Base-by-base conservation (phyloP, 2,113 vertebrate species). In the Chrysemys picta region DNA sequence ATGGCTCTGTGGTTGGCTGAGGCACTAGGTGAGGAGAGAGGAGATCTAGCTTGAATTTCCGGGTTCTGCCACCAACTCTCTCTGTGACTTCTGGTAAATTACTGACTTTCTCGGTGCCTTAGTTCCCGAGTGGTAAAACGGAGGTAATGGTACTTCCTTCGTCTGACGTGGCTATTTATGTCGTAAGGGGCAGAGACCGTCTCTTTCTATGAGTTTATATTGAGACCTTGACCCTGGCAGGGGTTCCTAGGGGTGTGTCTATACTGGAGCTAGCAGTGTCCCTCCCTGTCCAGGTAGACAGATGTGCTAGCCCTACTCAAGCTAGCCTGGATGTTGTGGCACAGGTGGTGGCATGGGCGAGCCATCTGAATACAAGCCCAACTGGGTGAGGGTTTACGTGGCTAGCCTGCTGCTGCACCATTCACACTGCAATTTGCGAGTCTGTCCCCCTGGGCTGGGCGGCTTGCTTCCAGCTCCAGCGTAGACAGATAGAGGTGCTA, bases 41-140 rank as follows among this genome's bases (percentile, higher is more conserved):
- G 47, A 57, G 11, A 0, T 38, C 38, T 85, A 19, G 0, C 0
- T 38, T 80, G 69, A 53, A 2, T 8, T 65, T 80, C 12, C 35
- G 65, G 8, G 0, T 52, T 78, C 27, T 54, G 59, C 1, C 12
- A 52, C 12, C 8, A 6, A 72, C n/a, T 83, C 5, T 5, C 5
- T 53, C 6, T 12, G 21, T 65, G 29, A 8, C 7, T 49, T 16
- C 27, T 17, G 13, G 5, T 21, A 62, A 83, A 50, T 79, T 8
- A 1, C 0, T 83, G 27, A 10, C 24, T 79, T 93, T 93, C 56
- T 82, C 24, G 1, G 50, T 72, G 21, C 83, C 14, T 2, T 1
- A 45, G 1, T 6, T 4, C 29, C 29, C 29, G 11, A 31, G 14
- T 62, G 59, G 47, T 25, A 57, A 89, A 57, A 50, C 27, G 2